phyloP scores from a whole-genome alignment of 2,888 invertebrate genomes.

The Nesidiocoris tenuis region DNA sequence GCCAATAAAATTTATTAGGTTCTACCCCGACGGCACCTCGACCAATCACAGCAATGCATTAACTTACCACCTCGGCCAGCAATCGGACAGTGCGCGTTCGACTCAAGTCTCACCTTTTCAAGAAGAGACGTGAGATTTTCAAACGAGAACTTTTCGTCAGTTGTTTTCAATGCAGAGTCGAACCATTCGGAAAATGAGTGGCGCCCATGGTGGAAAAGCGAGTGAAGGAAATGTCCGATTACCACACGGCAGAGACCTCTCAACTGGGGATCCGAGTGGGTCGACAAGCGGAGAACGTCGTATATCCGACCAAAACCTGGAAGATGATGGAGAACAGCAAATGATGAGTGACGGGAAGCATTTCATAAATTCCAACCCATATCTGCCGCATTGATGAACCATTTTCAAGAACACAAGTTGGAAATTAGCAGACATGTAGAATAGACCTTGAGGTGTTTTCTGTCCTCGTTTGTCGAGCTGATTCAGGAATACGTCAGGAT shows the following conservation, averaged over 20 bases:
- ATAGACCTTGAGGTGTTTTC: constrained; percentile 47
- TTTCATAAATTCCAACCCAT: too few relatives aligned
- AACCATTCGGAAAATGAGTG: constrained; percentile 12
- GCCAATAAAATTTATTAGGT: too few relatives aligned
- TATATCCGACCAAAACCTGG: constrained; percentile 49
- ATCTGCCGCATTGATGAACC: too few relatives aligned
- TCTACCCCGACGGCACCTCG: too few relatives aligned
- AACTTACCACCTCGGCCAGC: too few relatives aligned
- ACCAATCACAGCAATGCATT: too few relatives aligned
- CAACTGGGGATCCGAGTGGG: constrained; percentile 79
- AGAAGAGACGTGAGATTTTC: constrained; percentile 60
- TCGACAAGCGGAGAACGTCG: constrained; percentile 69
- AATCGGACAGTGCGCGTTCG: too few relatives aligned
- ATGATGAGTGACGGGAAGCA: too few relatives aligned
- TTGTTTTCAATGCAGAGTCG: not conserved
- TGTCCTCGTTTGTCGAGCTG: constrained; percentile 51
- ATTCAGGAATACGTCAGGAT: constrained; percentile 71
- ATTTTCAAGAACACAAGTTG: too few relatives aligned
- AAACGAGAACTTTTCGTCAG: constrained; percentile 53
- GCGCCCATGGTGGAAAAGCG: constrained; percentile 56
- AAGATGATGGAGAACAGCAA: too few relatives aligned
- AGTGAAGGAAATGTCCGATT: constrained; percentile 66
- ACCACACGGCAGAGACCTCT: constrained; percentile 70
- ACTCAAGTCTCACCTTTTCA: too few relatives aligned
- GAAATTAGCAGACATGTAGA: too few relatives aligned